These are phyloP conservation scores for Hofmannophila pseudospretella DNA, from an alignment of 2,888 invertebrate species.

Conservation along the genomic window DNA sequence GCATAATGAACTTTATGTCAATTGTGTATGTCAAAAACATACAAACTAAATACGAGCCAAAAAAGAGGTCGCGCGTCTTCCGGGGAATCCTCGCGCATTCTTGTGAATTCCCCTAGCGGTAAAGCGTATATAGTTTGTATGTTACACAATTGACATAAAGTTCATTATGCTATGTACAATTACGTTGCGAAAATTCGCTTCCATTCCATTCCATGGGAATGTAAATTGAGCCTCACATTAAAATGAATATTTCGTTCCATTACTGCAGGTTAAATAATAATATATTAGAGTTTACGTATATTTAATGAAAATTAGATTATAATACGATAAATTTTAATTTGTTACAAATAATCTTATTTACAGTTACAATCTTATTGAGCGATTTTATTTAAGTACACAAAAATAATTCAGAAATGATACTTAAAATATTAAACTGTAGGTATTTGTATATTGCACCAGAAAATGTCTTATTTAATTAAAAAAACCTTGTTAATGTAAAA, in stretches of 20 bases:
- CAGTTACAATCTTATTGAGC: conserved; percentile 13
- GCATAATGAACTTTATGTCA: no score
- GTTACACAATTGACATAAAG: no score
- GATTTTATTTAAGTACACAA: conserved; percentile 5
- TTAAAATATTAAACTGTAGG: conserved; percentile 12
- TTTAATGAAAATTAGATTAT: background rate
- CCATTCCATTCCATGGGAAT: no score
- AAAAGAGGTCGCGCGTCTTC: no score
- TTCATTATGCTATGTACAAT: no score
- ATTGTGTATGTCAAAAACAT: no score
- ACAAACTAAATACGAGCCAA: no score
- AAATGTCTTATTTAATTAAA: conserved; percentile 11
- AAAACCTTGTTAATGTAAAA: no score
- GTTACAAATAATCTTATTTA: background rate
- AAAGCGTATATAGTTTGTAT: no score
- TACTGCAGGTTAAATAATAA: conserved; percentile 8
- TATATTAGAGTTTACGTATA: conserved; percentile 8
- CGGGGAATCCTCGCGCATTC: no score
- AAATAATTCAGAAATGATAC: conserved; percentile 3
- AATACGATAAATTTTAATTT: background rate
- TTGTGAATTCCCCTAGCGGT: no score
- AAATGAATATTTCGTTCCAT: conserved; percentile 7
- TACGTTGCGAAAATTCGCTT: no score
- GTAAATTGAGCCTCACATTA: conserved; percentile 18
- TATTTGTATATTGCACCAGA: conserved; percentile 31